Conservation (phyloP, 2,113 vertebrate genomes). For the Anser brachyrhynchus region DNA sequence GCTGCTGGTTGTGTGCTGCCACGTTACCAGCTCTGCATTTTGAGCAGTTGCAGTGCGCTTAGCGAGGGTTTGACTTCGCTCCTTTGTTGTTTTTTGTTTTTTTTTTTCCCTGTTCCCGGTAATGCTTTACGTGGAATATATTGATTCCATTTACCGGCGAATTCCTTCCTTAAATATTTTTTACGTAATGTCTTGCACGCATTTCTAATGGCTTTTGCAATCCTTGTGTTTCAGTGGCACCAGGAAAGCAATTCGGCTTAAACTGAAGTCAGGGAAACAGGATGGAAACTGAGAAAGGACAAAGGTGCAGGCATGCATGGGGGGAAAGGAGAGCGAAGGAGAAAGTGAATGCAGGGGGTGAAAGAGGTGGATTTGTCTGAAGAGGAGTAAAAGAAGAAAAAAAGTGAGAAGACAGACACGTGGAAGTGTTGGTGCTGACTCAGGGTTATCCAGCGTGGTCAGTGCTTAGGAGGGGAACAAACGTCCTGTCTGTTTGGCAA, state of each 20-base stretch:
- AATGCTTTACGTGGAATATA: slow-evolving; percentile 46
- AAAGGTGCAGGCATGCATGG: background rate
- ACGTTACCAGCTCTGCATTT: background rate
- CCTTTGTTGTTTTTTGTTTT: background rate
- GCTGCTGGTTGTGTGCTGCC: background rate
- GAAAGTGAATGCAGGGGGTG: background rate
- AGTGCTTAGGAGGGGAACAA: background rate
- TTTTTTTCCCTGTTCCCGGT: background rate
- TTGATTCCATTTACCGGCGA: slow-evolving; percentile 69
- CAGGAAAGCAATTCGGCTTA: slow-evolving; percentile 62
- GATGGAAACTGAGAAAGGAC: slow-evolving; percentile 15
- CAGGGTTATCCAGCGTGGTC: accelerated
- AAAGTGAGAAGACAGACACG: background rate
- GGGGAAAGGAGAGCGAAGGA: background rate
- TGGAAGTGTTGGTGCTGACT: background rate
- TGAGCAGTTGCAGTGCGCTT: background rate
- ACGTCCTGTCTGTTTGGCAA: background rate
- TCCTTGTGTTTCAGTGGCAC: slow-evolving; percentile 33
- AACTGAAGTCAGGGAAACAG: slow-evolving; percentile 30
- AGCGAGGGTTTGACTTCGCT: slow-evolving; percentile 21
- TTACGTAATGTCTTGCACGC: background rate
- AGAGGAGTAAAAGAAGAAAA: background rate
- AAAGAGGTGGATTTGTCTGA: background rate
- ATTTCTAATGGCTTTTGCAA: slow-evolving; percentile 43
- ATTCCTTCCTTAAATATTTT: slow-evolving; percentile 67